phyloP scores from a whole-genome alignment of 1,140 invertebrate genomes.

The Tyrophagus putrescentiae region DNA sequence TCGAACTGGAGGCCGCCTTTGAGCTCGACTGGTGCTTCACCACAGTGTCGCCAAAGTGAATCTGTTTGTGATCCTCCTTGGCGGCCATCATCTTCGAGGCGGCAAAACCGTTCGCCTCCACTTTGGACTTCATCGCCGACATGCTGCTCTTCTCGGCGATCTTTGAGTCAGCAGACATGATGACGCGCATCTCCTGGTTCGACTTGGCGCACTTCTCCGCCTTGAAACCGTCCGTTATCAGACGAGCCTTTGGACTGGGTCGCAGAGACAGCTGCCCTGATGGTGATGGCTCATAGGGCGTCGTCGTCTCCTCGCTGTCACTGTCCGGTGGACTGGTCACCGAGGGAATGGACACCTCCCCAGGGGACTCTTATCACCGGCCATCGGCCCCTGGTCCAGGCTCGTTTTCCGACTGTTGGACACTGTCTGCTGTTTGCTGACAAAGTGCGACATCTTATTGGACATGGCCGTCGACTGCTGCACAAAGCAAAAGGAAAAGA shows the following conservation, averaged over 20 bases:
- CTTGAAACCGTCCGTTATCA: conserved; percentile 63
- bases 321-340: not conserved
- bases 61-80: conserved; percentile 37
- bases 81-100: conserved; percentile 56
- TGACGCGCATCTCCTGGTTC: conserved; percentile 54
- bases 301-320: conserved; percentile 4
- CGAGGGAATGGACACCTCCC: not conserved
- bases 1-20: conserved; percentile 56
- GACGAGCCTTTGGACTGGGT: conserved; percentile 27
- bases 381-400: not conserved
- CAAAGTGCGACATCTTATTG: conserved; percentile 2
- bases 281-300: not conserved
- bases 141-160: conserved; percentile 52
- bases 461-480: conserved; percentile 7
- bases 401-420: conserved; percentile 14
- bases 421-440: conserved; percentile 4
- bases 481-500: not conserved
- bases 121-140: conserved; percentile 42
- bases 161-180: conserved; percentile 60
- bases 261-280: too few species aligned
- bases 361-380: not conserved
- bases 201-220: conserved; percentile 55
- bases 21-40: conserved; percentile 66
- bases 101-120: conserved; percentile 56
- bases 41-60: conserved; percentile 62